A percentile compares a stretch with the other conserved stretches of the same genome.
Conservation (phyloP, 2,888 invertebrate genomes). For the Zonitis immaculata region DNA sequence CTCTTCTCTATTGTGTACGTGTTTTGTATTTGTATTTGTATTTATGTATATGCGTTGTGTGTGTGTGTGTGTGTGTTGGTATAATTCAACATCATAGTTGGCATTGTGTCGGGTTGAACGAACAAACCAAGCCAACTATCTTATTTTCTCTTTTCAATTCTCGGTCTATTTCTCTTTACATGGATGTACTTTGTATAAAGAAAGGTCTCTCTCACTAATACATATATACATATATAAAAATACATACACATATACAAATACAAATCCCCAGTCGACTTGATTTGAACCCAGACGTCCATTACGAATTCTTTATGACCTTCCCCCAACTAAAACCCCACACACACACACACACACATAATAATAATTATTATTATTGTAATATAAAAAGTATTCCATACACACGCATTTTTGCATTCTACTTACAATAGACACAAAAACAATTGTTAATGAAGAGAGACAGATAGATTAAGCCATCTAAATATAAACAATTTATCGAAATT, state of each 20-base stretch:
- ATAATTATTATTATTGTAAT: too few species aligned
- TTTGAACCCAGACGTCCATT: slow-evolving; percentile 40
- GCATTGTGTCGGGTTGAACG: not conserved
- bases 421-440: too few species aligned
- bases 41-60: not conserved
- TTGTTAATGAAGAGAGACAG: too few species aligned
- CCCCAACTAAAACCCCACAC: slow-evolving; percentile 24
- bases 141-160: not conserved
- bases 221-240: not conserved
- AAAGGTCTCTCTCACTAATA: not conserved
- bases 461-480: too few species aligned
- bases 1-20: not conserved
- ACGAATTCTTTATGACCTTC: slow-evolving; percentile 47
- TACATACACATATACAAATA: not conserved
- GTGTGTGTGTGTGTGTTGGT: not conserved
- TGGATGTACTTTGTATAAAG: not conserved
- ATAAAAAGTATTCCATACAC: too few species aligned
- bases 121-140: not conserved
- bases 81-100: not conserved
- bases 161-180: not conserved
- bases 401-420: too few species aligned
- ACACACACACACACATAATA: not conserved
- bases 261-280: slow-evolving; percentile 12
- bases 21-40: not conserved
- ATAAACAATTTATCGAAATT: too few species aligned